A percentile compares a stretch with the other conserved stretches of the same genome.
Evolutionary conservation across 2,797 vertebrate genomes (phyloP).

Genomic region (Acanthurus lineatus): DNA sequence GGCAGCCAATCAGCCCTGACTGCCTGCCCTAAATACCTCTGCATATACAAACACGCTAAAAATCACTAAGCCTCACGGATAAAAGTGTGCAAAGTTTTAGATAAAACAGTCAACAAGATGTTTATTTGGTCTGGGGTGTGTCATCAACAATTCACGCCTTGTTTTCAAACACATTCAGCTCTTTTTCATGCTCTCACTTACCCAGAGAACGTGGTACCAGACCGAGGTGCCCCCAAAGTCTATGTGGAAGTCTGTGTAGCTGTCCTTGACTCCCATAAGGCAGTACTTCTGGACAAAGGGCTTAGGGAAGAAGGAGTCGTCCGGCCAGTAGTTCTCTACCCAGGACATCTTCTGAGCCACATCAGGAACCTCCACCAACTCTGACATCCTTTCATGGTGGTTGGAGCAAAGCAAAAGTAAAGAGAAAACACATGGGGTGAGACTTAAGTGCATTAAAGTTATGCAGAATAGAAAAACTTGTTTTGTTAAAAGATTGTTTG

Average conservation of each 20-base stretch:
- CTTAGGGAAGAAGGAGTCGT: conserved; percentile 98
- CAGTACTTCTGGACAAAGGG: conserved; percentile 99
- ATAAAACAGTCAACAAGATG: background rate
- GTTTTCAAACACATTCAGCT: background rate
- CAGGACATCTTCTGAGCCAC: conserved; percentile 98
- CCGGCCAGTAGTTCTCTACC: conserved; percentile 99
- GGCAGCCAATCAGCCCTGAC: conserved; percentile 20
- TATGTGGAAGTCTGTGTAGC: conserved; percentile 99
- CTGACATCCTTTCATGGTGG: conserved; percentile 90
- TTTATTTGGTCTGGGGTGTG: background rate
- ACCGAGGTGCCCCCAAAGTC: conserved; percentile 99
- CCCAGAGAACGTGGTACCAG: conserved; percentile 99
- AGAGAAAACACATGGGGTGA: background rate
- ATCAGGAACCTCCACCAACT: conserved; percentile 96
- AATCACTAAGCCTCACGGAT: conserved; percentile 12
- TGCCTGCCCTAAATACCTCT: conserved; percentile 26
- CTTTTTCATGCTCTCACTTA: conserved; percentile 76
- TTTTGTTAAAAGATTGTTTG: no score
- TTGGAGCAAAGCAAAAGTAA: background rate
- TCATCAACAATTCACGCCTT: background rate
- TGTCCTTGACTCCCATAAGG: conserved; percentile 97
- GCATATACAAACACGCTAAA: conserved; percentile 16
- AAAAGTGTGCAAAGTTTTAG: background rate
- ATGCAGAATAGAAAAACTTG: no score
- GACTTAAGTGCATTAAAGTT: background rate